Percentiles rank a stretch among this genome's conserved stretches.
phyloP scores from a whole-genome alignment of 2,888 invertebrate species.

The Pyrochroa serraticornis region DNA sequence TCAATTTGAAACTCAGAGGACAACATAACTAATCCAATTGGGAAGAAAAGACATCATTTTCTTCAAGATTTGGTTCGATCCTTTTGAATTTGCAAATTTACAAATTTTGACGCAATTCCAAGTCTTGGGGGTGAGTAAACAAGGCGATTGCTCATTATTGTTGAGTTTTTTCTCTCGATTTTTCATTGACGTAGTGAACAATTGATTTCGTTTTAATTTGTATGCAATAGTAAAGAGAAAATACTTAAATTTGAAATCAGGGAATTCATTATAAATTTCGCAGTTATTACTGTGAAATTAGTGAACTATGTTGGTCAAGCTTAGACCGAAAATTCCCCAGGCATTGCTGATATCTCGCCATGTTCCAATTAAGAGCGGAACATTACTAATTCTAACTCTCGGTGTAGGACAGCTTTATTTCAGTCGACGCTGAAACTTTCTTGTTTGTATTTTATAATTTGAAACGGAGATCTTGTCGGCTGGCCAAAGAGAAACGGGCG shows the following conservation, averaged over 20 bases:
- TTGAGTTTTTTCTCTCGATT: too few relatives aligned
- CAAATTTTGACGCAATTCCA: too few relatives aligned
- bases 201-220: too few relatives aligned
- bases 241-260: slow-evolving; percentile 14
- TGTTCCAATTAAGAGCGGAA: slow-evolving; percentile 27
- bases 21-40: too few relatives aligned
- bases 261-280: slow-evolving; percentile 26
- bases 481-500: background rate
- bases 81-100: too few relatives aligned
- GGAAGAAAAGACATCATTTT: too few relatives aligned
- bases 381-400: slow-evolving; percentile 24
- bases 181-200: too few relatives aligned
- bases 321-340: slow-evolving; percentile 24
- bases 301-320: slow-evolving; percentile 29
- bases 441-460: slow-evolving; percentile 25
- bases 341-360: slow-evolving; percentile 21
- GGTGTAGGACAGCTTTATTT: slow-evolving; percentile 22
- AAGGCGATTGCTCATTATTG: too few relatives aligned
- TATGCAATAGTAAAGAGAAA: too few relatives aligned
- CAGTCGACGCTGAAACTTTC: slow-evolving; percentile 8
- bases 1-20: too few relatives aligned
- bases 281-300: slow-evolving; percentile 21
- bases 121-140: too few relatives aligned
- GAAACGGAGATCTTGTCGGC: background rate
- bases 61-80: too few relatives aligned